Percentiles rank a stretch among this genome's conserved stretches.
phyloP scores from a whole-genome alignment of 2,113 vertebrate genomes.

The Chauna torquata region DNA sequence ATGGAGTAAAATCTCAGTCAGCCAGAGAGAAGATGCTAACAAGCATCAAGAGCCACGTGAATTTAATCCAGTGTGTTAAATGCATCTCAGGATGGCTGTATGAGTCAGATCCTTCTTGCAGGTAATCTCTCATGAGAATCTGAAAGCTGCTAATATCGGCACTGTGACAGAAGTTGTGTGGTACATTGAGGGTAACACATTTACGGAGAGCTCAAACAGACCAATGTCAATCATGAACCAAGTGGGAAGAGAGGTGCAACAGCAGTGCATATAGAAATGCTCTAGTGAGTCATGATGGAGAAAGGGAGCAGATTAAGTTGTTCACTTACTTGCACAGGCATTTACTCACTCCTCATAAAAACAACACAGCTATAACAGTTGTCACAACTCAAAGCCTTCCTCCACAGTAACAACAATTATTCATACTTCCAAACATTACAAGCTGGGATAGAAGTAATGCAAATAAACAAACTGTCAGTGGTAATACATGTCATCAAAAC shows the following conservation, averaged over 20 bases:
- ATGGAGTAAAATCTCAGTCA: background rate
- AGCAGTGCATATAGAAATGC: background rate
- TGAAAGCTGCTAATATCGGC: background rate
- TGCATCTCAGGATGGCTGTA: background rate
- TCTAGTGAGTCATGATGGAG: constrained; percentile 6
- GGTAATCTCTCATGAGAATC: background rate
- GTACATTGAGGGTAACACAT: background rate
- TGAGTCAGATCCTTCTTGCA: constrained; percentile 8
- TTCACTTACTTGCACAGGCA: constrained; percentile 27
- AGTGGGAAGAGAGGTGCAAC: background rate
- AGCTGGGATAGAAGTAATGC: background rate
- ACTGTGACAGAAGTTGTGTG: background rate
- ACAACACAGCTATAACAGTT: background rate
- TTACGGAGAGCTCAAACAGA: background rate
- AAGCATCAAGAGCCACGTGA: background rate
- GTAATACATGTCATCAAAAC: background rate
- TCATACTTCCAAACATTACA: constrained; percentile 6
- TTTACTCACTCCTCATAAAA: constrained; percentile 8
- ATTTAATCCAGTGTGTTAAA: constrained; percentile 37
- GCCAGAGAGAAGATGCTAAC: constrained; percentile 15
- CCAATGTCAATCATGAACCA: background rate
- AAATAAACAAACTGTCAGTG: background rate
- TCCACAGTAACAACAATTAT: background rate
- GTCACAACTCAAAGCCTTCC: constrained; percentile 34
- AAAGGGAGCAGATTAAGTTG: constrained; percentile 35